Base-by-base conservation (phyloP, 2,113 vertebrate genomes). In the Chloebia gouldiae region DNA sequence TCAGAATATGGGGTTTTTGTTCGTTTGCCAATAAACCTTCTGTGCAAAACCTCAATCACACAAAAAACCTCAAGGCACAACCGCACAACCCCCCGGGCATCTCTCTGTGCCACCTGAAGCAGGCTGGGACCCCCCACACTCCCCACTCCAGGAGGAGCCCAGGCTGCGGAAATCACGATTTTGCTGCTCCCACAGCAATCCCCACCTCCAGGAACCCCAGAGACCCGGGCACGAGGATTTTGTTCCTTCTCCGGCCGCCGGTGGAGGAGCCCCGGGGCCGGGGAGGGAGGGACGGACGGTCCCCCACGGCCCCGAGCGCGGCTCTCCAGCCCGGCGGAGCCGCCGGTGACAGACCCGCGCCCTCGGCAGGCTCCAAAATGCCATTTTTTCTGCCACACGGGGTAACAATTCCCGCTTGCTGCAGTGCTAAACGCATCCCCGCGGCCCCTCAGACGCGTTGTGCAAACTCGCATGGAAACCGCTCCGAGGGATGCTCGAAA, bases 1-100 rank as follows among this genome's bases (percentile, higher is more conserved):
- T 2, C 33, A 27, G 59, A 42, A 27, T 27, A 11, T 0, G 5
- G 3, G 1, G n/a, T 27, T 14, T 23, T 17, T 19, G 19, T n/a
- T 53, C 24, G 2, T 47, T 53, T 20, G 24, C n/a, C 21, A 50
- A 63, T 15, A 42, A 80, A 51, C 18, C 33, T 10, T 40, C 13
- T 40, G 2, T 4, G 1, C 31, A 61, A 83, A 68, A 6, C 59
- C 66, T 68, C 80, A 45, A 35, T 5, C 15, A 35, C 13, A 3
- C 7, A 4, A 2, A 54, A 47, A 83, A 24, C 27, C 47, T 71
- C 7, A 25, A 50, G 49, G 49, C 49, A 50, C 49, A 50, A 24
- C 25, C 3, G 49, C 49, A 50, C 49, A 50, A 24, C 25, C 3
- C 37, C 37, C 6, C 33, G 13, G 8, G 28, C 3, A 3, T 2